These are phyloP conservation scores for Teleogryllus oceanicus DNA, from an alignment of 2,888 invertebrate species.

Conservation along the genomic window DNA sequence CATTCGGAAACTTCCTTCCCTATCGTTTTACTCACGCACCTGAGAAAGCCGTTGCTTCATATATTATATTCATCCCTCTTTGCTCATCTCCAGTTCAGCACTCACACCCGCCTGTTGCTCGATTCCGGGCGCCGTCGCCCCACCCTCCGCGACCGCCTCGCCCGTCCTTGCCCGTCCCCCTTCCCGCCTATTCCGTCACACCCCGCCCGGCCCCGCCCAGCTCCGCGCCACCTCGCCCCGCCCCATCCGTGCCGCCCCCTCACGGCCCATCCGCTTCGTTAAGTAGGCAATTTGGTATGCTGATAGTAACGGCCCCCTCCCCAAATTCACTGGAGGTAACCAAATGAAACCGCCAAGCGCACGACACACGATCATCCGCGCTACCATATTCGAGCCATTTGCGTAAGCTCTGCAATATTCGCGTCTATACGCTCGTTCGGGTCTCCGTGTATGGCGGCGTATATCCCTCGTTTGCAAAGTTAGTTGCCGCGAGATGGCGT, in stretches of 20 bases:
- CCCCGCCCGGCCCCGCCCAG: background rate
- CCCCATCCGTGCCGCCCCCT: background rate
- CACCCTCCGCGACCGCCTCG: background rate
- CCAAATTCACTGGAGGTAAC: background rate
- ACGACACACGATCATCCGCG: constrained; percentile 3
- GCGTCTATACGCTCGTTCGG: constrained; percentile 4
- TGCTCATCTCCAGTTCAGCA: too few species aligned
- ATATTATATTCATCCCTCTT: too few species aligned
- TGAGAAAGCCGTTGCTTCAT: too few species aligned
- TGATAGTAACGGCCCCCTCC: constrained; percentile 4
- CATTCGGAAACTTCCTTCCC: too few species aligned
- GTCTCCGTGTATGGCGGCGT: background rate
- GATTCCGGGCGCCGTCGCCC: too few species aligned
- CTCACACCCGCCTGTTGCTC: too few species aligned
- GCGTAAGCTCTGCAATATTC: background rate
- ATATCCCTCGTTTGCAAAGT: constrained; percentile 11
- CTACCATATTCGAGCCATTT: constrained; percentile 9
- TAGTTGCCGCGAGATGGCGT: background rate
- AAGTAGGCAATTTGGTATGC: constrained; percentile 18
- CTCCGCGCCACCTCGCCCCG: background rate
- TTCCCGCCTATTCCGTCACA: background rate
- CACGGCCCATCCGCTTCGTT: background rate
- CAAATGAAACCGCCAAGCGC: background rate
- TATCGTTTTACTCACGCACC: too few species aligned
- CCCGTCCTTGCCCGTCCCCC: background rate